Base-by-base conservation (phyloP, 2,113 vertebrate genomes). In the Litocranius walleri region DNA sequence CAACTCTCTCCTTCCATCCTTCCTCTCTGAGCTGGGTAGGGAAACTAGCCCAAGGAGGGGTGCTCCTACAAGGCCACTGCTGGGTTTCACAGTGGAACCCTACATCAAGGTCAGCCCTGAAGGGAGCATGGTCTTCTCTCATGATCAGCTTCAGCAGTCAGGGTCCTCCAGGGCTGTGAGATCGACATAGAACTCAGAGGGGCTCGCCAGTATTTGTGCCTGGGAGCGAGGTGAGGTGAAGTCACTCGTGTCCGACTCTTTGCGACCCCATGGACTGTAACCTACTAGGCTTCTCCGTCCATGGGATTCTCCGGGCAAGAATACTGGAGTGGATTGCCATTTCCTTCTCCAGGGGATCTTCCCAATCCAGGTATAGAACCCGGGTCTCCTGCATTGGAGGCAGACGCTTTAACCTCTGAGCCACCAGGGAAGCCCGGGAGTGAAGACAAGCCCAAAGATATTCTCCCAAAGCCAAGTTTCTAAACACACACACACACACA, bases 401-500 rank as follows among this genome's bases (percentile, higher is more conserved):
- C 6, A 45, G 43, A 45, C 43, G 6, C 43, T 45, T 45, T 45
- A 45, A 45, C 43, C 43, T 45, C 43, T 45, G 43, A 45, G 43
- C 43, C 43, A 45, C 43, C 43, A 45, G 43, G 43, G 43, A 45
- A 45, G 54, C 21, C 14, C 78, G 67, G 17, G 59, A 85, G 40
- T 61, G 9, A 96, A 88, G 91, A 86, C 7, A 14, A 91, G 15
- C 43, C 27, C 52, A 88, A 16, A 91, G 78, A 33, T 77, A 40
- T 40, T 59, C 30, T 40, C 59, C 56, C 40, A 81, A 74, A 91
- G 29, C n/a, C 54, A 57, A 88, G 52, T 45, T 85, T 21, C 43
- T 17, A 40, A 27, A 62, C 64, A 59, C 19, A 30, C 52, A 33
- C 29, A 25, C 43, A 61, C n/a, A n/a, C n/a, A n/a, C n/a, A n/a